A percentile compares a stretch with the other conserved stretches of the same genome.
Conservation (phyloP, 2,888 invertebrate genomes). For the Sminthurinus aureus region DNA sequence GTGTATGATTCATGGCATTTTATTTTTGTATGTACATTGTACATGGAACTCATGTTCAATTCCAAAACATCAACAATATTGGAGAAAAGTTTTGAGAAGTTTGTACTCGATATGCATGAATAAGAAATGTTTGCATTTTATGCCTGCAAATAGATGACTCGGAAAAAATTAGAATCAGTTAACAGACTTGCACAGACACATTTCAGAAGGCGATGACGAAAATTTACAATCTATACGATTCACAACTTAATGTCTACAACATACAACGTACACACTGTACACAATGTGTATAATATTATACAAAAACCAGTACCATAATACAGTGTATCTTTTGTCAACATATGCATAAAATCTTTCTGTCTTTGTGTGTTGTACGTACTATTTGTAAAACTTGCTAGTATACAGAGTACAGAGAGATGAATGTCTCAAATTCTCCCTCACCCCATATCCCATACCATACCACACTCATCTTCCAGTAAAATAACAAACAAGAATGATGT, state of each 20-base stretch:
- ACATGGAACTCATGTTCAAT: background rate
- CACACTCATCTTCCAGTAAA: background rate
- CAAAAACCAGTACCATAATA: too few relatives aligned
- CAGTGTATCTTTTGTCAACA: too few relatives aligned
- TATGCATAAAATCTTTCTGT: too few relatives aligned
- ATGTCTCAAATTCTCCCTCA: too few relatives aligned
- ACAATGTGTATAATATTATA: background rate
- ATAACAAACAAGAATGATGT: background rate
- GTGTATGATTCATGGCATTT: background rate
- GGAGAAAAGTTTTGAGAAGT: background rate
- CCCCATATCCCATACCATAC: too few relatives aligned
- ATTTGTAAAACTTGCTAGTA: too few relatives aligned
- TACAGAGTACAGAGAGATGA: too few relatives aligned
- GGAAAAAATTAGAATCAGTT: background rate
- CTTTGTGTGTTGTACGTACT: too few relatives aligned
- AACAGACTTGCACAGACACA: background rate
- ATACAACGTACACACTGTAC: too few relatives aligned
- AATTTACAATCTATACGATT: background rate
- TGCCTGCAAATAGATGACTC: background rate
- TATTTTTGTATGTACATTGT: background rate
- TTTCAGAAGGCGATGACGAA: background rate
- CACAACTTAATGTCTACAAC: background rate
- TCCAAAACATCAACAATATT: background rate
- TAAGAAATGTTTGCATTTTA: background rate
- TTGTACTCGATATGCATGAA: background rate